Conservation (phyloP, 1,140 invertebrate species). For the Leguminivora glycinivorella region DNA sequence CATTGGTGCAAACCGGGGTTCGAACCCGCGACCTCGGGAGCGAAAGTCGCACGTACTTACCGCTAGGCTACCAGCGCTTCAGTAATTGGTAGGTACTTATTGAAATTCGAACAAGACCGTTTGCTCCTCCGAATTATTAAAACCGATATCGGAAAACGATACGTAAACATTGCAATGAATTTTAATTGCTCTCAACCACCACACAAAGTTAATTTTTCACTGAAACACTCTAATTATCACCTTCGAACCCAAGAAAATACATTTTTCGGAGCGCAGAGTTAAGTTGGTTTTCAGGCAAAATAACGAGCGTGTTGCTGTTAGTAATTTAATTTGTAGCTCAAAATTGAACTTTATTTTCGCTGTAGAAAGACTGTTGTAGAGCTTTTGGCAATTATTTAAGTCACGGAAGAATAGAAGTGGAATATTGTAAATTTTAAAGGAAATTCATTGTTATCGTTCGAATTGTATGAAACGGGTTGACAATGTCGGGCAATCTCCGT, state of each 20-base stretch:
- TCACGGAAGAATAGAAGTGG: background rate
- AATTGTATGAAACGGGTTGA: background rate
- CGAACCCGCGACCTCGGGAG: no score
- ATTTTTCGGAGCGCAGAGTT: background rate
- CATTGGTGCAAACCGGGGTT: no score
- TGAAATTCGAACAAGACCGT: background rate
- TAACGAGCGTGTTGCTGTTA: background rate
- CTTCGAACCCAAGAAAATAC: background rate
- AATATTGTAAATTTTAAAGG: background rate
- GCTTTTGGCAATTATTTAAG: background rate
- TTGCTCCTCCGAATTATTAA: background rate
- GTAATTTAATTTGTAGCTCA: background rate
- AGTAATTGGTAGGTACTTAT: background rate
- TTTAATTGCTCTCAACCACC: background rate
- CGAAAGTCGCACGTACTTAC: background rate
- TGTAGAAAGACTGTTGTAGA: background rate
- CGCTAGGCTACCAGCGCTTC: background rate
- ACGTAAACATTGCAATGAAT: conserved; percentile 1
- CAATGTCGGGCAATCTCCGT: background rate
- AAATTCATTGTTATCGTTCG: background rate
- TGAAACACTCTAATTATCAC: background rate
- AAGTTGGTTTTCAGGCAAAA: background rate
- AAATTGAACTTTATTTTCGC: background rate
- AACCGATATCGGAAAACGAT: conserved; percentile 14
- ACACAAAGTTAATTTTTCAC: background rate